These are phyloP conservation scores for Mus minutoides DNA, from an alignment of 2,797 vertebrate genomes.

Conservation along the genomic window DNA sequence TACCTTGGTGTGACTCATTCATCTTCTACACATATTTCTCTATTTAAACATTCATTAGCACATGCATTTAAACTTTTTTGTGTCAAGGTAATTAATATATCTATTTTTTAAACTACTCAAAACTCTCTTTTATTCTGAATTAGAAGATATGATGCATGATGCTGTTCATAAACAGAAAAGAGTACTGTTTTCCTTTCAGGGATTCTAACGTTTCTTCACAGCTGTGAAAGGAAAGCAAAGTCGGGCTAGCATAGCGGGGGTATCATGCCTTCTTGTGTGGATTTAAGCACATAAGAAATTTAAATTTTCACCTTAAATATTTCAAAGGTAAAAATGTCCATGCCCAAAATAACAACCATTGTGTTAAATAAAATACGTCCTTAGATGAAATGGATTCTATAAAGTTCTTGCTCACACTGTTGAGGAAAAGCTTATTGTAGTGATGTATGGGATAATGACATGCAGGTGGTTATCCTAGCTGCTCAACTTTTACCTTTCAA, in stretches of 20 bases:
- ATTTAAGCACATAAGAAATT: slow-evolving; percentile 29
- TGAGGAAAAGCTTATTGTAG: slow-evolving; percentile 37
- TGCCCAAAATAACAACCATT: slow-evolving; percentile 38
- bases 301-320: slow-evolving; percentile 54
- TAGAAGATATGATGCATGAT: slow-evolving; percentile 24
- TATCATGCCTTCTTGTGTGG: slow-evolving; percentile 14
- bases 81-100: slow-evolving; percentile 58
- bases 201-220: slow-evolving; percentile 54
- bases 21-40: not conserved
- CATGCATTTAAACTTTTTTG: slow-evolving; percentile 54
- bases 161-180: slow-evolving; percentile 32
- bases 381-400: not conserved
- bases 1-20: not conserved
- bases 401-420: slow-evolving; percentile 23
- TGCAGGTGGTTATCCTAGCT: slow-evolving; percentile 57
- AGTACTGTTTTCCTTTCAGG: not conserved
- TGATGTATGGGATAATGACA: not conserved
- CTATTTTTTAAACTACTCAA: slow-evolving; percentile 50
- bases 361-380: slow-evolving; percentile 52
- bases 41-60: slow-evolving; percentile 11
- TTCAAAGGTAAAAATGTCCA: slow-evolving; percentile 59
- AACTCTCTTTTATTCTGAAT: slow-evolving; percentile 36
- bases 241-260: not conserved
- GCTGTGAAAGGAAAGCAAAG: not conserved
- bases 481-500: slow-evolving; percentile 73